Evolutionary conservation across 2,113 vertebrate species (phyloP).

Genomic region (Mormoops blainvillei): DNA sequence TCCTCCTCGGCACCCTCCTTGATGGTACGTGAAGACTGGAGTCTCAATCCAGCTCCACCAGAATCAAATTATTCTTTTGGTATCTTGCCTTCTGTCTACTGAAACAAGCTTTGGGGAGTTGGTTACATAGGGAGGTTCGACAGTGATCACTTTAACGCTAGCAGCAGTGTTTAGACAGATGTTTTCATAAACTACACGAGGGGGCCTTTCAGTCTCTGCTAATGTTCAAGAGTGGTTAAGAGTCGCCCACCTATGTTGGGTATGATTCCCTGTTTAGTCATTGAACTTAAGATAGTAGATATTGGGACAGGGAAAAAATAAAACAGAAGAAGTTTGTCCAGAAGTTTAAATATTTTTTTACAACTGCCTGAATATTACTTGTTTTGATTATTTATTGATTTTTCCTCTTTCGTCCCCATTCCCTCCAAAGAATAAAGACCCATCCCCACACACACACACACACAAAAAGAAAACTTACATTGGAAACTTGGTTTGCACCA

Average conservation of each 20-base stretch:
- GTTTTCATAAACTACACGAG: neutral
- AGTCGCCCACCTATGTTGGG: neutral
- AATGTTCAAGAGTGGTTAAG: neutral
- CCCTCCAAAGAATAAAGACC: neutral
- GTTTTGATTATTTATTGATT: neutral
- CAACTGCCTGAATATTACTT: neutral
- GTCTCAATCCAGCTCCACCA: neutral
- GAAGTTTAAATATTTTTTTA: neutral
- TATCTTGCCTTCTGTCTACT: neutral
- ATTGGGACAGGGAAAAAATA: neutral
- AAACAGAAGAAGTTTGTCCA: neutral
- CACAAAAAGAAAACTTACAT: no score
- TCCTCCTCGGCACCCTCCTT: neutral
- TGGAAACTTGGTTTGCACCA: neutral
- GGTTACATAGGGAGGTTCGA: neutral
- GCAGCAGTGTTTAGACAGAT: neutral
- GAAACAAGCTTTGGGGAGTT: neutral
- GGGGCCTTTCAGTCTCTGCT: neutral
- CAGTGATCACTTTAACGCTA: neutral
- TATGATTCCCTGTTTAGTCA: neutral
- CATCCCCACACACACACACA: neutral
- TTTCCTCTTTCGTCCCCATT: neutral
- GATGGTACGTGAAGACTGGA: no score
- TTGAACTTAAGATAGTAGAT: neutral
- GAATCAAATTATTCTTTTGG: constrained; percentile 13